Base-by-base conservation (phyloP, 2,113 vertebrate species). In the Mystacornis crossleyi region DNA sequence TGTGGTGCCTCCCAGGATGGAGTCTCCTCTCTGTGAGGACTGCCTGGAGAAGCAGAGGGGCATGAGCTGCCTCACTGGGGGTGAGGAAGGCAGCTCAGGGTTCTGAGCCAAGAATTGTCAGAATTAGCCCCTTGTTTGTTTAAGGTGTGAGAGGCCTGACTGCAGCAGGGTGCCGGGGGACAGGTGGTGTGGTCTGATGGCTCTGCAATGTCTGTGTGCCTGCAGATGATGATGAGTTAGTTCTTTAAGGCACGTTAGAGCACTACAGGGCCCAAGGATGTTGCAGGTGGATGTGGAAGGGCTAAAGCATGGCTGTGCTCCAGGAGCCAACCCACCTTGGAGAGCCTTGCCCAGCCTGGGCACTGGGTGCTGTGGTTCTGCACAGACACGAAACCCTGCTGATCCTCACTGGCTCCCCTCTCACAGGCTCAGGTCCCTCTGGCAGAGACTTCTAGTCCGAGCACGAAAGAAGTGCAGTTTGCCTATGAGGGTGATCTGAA, bases 1-100 rank as follows among this genome's bases (percentile, higher is more conserved):
- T 0, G 0, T 29, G 53, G 16, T 34, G 24, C 19, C 24, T 18
- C 42, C 73, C 1, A 0, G 42, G 48, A 16, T 34, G 48, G 47
- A 34, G 1, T 55, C 16, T 80, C 23, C 42, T 48, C 58, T 12
- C 51, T 1, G 1, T 34, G 38, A 72, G 57, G 31, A 31, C 2
- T 58, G 67, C 16, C 28, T 80, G 48, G 77, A 89, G 86, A 25
- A 57, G 89, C 42, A 28, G 42, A 19, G 64, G 18, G 13, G 5
- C 23, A 20, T 0, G 4, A 62, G 19, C 17, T 82, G 57, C 18
- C 15, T 28, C 10, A 0, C 10, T 33, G 15, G 3, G 18, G 10
- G 4, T 47, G 45, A 26, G n/a, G 36, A 89, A 29, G 43, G 48
- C 58, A 72, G 33, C 55, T 31, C 0, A 0, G 26, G 26, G 9